Conservation (phyloP, 2,113 vertebrate genomes). For the Melierax canorus region DNA sequence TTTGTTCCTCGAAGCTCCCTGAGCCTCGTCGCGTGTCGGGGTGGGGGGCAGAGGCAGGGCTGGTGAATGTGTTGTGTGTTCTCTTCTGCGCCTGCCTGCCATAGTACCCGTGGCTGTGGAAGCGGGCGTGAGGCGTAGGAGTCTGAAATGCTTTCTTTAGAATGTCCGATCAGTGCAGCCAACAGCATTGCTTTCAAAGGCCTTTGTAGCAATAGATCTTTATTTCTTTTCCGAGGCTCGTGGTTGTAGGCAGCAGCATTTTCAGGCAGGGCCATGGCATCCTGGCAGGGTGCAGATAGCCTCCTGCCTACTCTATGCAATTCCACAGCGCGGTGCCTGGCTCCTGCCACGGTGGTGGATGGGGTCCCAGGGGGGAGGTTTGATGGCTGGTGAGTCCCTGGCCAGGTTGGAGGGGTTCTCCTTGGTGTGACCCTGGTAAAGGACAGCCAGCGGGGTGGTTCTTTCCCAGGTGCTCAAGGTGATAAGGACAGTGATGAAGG, state of each 20-base stretch:
- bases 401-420: not conserved
- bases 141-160: not conserved
- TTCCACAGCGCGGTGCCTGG: not conserved
- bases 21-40: rapidly evolving
- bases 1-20: not conserved
- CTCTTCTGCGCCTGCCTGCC: not conserved
- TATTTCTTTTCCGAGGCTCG: not conserved
- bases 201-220: conserved; percentile 16
- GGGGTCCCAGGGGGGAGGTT: not conserved
- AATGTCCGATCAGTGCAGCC: rapidly evolving
- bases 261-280: not conserved
- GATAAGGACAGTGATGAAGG: not conserved
- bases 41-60: not conserved
- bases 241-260: not conserved
- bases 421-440: rapidly evolving
- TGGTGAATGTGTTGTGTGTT: not conserved
- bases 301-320: conserved; percentile 18
- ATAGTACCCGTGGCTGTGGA: not conserved
- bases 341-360: not conserved
- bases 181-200: not conserved
- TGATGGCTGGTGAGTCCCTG: not conserved
- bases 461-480: not conserved
- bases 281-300: not conserved
- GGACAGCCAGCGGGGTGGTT: not conserved
- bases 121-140: not conserved